Conservation (phyloP, 2,797 vertebrate species). For the Cryptoprocta ferox region DNA sequence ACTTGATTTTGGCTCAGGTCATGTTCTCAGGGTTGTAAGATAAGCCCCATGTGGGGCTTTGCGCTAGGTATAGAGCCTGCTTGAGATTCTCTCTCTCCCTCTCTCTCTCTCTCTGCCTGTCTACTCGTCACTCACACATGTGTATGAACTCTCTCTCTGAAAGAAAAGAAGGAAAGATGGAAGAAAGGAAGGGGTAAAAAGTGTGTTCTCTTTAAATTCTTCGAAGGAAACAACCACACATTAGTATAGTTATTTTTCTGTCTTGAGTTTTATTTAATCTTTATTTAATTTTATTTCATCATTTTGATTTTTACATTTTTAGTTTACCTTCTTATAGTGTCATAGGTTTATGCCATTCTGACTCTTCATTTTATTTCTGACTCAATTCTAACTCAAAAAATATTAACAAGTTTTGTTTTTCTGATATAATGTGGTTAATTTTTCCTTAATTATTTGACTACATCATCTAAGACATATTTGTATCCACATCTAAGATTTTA, state of each 20-base stretch:
- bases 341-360: neutral
- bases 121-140: no score
- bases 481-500: neutral
- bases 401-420: conserved; percentile 6
- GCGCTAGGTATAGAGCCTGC: no score
- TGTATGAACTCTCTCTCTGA: no score
- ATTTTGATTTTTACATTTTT: neutral
- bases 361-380: neutral
- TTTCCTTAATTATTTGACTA: neutral
- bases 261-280: neutral
- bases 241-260: neutral
- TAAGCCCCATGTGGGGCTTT: no score
- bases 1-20: no score
- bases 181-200: no score
- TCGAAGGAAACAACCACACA: neutral
- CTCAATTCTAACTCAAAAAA: neutral
- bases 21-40: no score
- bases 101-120: no score
- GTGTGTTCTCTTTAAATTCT: neutral
- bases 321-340: neutral
- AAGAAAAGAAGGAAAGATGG: no score
- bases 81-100: no score
- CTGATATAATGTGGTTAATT: neutral
- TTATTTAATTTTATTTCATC: no score
- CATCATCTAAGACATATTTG: neutral